Conservation (phyloP, 2,113 vertebrate genomes). For the Delphinapterus leucas region DNA sequence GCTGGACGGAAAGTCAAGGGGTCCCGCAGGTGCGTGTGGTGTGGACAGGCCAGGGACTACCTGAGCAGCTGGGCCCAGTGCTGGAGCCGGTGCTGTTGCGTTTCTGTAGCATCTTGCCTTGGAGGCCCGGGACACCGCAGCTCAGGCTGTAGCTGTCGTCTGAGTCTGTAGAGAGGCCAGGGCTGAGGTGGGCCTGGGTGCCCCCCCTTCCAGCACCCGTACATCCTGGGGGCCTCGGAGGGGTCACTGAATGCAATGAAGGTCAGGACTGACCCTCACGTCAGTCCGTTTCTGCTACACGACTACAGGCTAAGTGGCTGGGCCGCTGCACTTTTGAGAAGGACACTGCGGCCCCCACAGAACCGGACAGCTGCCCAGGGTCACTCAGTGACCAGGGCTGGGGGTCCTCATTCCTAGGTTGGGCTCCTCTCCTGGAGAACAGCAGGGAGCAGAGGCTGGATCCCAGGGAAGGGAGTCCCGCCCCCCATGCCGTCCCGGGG, state of each 20-base stretch:
- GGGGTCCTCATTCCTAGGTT: background rate
- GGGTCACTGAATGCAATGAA: background rate
- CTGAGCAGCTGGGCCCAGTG: conserved; percentile 84
- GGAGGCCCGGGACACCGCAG: conserved; percentile 89
- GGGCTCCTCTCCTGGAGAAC: background rate
- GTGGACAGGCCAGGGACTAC: conserved; percentile 74
- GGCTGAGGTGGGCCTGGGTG: background rate
- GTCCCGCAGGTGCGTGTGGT: accelerated
- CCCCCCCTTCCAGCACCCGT: background rate
- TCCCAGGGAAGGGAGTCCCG: background rate
- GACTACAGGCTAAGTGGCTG: background rate
- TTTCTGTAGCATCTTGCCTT: conserved; percentile 84
- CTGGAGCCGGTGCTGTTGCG: conserved; percentile 84
- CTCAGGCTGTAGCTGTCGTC: conserved; percentile 95
- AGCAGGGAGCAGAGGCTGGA: background rate
- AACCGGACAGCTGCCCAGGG: background rate
- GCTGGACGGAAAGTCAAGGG: background rate
- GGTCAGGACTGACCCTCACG: background rate
- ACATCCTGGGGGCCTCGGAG: background rate
- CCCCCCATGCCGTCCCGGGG: background rate
- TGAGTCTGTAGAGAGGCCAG: conserved; percentile 83
- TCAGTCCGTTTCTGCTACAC: background rate
- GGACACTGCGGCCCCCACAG: background rate
- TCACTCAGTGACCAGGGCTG: background rate
- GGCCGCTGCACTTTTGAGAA: background rate